A percentile compares a stretch with the other conserved stretches of the same genome.
Evolutionary conservation across 1,140 invertebrate genomes (phyloP).

Genomic region (Macrocentrus cingulum): DNA sequence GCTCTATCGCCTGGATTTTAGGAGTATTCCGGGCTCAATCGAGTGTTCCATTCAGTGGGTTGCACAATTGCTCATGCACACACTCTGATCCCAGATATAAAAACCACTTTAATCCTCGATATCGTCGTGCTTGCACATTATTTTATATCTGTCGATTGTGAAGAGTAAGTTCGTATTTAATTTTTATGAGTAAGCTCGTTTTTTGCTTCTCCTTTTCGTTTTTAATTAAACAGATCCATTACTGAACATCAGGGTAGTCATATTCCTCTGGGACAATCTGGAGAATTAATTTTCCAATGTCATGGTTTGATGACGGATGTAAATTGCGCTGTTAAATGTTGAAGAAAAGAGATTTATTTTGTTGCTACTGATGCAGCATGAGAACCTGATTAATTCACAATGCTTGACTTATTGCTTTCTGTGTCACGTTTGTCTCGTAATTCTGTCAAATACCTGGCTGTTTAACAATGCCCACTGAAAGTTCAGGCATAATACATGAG

Average conservation of each 20-base stretch:
- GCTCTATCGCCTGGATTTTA: neutral
- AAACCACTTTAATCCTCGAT: constrained; percentile 6
- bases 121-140: neutral
- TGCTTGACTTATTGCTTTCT: neutral
- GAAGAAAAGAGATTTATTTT: too few species aligned
- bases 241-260: too few species aligned
- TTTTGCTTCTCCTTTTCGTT: too few species aligned
- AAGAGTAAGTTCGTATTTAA: too few species aligned
- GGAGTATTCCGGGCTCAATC: constrained; percentile 17
- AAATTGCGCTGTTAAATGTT: too few species aligned
- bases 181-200: too few species aligned
- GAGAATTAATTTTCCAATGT: too few species aligned
- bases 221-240: too few species aligned
- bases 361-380: neutral
- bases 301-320: too few species aligned
- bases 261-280: too few species aligned
- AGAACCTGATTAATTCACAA: neutral
- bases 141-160: neutral
- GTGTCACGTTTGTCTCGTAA: neutral
- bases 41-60: constrained; percentile 20
- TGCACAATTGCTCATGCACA: constrained; percentile 12
- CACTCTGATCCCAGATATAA: neutral
- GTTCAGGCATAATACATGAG: neutral
- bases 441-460: neutral
- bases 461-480: neutral